Evolutionary conservation across 2,113 vertebrate genomes (phyloP).

Genomic region (Dermatemys mawii): DNA sequence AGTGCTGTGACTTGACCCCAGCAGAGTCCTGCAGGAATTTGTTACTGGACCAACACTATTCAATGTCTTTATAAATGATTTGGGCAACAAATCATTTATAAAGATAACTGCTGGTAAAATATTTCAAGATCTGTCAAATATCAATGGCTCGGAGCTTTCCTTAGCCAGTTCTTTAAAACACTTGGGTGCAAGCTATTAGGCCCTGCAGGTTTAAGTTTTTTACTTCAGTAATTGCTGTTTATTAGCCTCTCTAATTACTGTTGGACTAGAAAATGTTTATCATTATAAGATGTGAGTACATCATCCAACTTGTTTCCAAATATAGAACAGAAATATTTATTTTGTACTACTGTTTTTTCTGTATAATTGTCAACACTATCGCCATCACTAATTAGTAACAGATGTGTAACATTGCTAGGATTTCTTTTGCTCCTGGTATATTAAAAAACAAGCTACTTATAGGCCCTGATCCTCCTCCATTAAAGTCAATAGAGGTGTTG

Average conservation of each 20-base stretch:
- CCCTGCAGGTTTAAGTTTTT: neutral
- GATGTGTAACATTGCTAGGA: neutral
- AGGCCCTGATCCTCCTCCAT: neutral
- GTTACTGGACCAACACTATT: neutral
- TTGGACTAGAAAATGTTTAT: neutral
- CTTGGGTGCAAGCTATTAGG: neutral
- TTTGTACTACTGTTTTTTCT: neutral
- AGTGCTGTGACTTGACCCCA: neutral
- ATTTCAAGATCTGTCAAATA: neutral
- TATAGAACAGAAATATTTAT: neutral
- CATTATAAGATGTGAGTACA: neutral
- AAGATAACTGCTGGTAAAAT: neutral
- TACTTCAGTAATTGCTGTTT: neutral
- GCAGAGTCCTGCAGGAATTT: neutral
- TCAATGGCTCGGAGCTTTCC: neutral
- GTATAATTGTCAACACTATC: neutral
- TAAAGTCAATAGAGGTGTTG: neutral
- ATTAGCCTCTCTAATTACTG: neutral
- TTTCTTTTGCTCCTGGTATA: neutral
- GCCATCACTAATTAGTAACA: too few relatives aligned
- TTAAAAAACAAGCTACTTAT: neutral
- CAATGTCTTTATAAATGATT: neutral
- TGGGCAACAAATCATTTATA: neutral
- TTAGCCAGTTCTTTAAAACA: neutral
- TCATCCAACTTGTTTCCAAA: neutral